These are phyloP conservation scores for Drosophila mojavensis DNA, from an alignment of 1,140 invertebrate species.

Conservation along the genomic window DNA sequence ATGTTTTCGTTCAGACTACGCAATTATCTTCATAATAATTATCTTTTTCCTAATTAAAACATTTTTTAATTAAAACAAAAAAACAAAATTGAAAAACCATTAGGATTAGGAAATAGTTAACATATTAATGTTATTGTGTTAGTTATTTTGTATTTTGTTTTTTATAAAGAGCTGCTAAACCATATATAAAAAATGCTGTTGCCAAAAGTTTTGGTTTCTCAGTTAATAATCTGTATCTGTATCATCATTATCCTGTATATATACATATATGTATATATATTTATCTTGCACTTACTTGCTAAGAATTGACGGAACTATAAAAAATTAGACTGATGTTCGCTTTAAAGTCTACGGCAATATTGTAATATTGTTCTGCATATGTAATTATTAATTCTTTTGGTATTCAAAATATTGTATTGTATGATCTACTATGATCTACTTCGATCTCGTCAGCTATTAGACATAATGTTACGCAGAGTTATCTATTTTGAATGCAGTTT, in stretches of 20 bases:
- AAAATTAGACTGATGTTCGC: slow-evolving; percentile 44
- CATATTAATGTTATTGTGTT: slow-evolving; percentile 50
- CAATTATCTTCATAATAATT: slow-evolving; percentile 14
- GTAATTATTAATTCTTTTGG: slow-evolving; percentile 12
- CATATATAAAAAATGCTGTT: slow-evolving; percentile 71
- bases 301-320: slow-evolving; percentile 78
- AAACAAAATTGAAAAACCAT: slow-evolving; percentile 24
- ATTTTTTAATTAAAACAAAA: slow-evolving; percentile 25
- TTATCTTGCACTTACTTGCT: slow-evolving; percentile 67
- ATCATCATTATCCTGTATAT: slow-evolving; percentile 28
- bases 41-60: slow-evolving; percentile 13
- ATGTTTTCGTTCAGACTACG: slow-evolving; percentile 76
- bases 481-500: slow-evolving; percentile 59
- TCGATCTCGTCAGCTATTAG: slow-evolving; percentile 57
- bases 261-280: slow-evolving; percentile 43
- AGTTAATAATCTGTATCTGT: slow-evolving; percentile 35
- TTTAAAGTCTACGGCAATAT: slow-evolving; percentile 42
- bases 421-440: slow-evolving; percentile 58
- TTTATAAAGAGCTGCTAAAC: slow-evolving; percentile 44
- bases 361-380: slow-evolving; percentile 52
- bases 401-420: slow-evolving; percentile 59
- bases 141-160: slow-evolving; percentile 13
- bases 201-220: slow-evolving; percentile 50
- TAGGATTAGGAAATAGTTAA: slow-evolving; percentile 62
- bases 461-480: slow-evolving; percentile 44